Conservation (phyloP, 2,888 invertebrate species). For the Encarsia formosa region DNA sequence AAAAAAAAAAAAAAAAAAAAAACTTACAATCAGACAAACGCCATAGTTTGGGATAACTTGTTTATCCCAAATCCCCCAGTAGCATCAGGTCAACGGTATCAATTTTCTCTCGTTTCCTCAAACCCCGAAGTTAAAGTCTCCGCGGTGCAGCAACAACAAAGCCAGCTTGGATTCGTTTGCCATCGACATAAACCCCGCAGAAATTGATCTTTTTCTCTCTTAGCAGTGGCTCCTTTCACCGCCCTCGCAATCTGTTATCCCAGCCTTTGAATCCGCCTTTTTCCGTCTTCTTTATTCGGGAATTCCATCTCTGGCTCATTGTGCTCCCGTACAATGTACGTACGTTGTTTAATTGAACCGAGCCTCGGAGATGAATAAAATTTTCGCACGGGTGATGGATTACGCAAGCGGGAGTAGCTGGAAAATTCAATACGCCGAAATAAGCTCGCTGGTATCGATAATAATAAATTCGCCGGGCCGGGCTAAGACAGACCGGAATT, state of each 20-base stretch:
- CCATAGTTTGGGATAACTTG: no score
- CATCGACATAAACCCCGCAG: constrained; percentile 25
- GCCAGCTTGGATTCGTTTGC: constrained; percentile 25
- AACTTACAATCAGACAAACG: no score
- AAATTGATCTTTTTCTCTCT: constrained; percentile 25
- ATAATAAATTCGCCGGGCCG: no score
- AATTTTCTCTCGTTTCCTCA: constrained; percentile 12
- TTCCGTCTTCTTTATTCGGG: neutral
- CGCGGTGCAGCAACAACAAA: constrained; percentile 21
- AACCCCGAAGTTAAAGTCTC: constrained; percentile 5
- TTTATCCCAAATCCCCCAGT: no score
- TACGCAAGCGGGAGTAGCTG: no score
- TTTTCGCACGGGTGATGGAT: no score
- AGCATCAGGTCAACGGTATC: constrained; percentile 26
- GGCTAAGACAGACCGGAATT: no score
- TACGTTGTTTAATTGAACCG: neutral
- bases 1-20: no score
- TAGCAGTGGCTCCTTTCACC: neutral
- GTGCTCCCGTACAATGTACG: neutral
- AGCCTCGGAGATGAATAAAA: no score
- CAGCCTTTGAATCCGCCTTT: constrained; percentile 6
- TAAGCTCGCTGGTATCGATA: no score
- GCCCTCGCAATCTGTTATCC: constrained; percentile 19
- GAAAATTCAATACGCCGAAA: no score
- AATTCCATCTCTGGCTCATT: neutral